These are phyloP conservation scores for Chloropsis hardwickii DNA, from an alignment of 2,113 vertebrate species.

Conservation along the genomic window DNA sequence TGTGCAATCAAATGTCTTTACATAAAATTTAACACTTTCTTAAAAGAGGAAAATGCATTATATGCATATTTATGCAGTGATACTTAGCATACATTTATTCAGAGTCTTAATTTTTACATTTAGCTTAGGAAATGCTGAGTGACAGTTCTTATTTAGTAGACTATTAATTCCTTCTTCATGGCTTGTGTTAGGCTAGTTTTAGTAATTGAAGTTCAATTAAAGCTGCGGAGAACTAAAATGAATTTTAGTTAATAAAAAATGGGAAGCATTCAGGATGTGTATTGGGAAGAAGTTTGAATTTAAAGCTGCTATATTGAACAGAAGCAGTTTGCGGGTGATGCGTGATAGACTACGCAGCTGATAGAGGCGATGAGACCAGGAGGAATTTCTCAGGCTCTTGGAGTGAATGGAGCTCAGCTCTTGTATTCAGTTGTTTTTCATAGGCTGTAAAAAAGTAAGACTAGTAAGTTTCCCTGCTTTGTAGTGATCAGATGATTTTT, in stretches of 20 bases:
- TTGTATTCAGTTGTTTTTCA: neutral
- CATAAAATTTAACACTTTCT: constrained; percentile 13
- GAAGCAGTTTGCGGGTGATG: neutral
- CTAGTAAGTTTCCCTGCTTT: neutral
- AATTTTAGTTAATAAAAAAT: constrained; percentile 17
- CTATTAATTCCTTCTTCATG: constrained; percentile 55
- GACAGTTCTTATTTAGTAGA: constrained; percentile 58
- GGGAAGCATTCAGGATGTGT: neutral
- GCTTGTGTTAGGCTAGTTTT: constrained; percentile 48
- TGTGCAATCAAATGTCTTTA: constrained; percentile 24
- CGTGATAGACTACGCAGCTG: neutral
- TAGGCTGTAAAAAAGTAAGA: neutral
- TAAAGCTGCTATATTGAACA: neutral
- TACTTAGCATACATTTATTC: constrained; percentile 61
- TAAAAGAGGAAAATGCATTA: constrained; percentile 22
- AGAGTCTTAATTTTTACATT: constrained; percentile 61
- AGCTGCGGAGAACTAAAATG: neutral
- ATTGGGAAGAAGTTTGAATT: neutral
- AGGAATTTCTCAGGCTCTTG: neutral
- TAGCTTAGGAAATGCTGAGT: constrained; percentile 56
- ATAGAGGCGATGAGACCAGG: neutral
- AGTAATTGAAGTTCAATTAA: constrained; percentile 62
- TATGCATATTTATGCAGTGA: constrained; percentile 57
- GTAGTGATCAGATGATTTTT: neutral
- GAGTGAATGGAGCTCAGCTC: neutral